phyloP scores from a whole-genome alignment of 2,888 invertebrate species.

The Lymantria monacha region DNA sequence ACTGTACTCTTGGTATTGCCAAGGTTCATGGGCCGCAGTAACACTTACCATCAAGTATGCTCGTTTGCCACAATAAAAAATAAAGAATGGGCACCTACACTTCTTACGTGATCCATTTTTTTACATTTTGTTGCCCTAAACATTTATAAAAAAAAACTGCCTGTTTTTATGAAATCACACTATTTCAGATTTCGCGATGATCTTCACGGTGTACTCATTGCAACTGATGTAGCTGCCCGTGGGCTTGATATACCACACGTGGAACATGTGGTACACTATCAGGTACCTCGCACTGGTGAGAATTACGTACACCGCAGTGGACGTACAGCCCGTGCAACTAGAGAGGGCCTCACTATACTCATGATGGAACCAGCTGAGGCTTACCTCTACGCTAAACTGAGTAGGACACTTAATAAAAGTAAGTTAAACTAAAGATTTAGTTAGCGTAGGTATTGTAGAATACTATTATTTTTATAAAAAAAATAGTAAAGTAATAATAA shows the following conservation, averaged over 20 bases:
- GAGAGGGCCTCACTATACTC: slow-evolving; percentile 94
- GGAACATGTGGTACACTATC: slow-evolving; percentile 98
- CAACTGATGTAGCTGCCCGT: slow-evolving; percentile 98
- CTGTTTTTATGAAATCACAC: too few species aligned
- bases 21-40: too few species aligned
- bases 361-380: slow-evolving; percentile 95
- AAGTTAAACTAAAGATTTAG: slow-evolving; percentile 47
- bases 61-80: too few species aligned
- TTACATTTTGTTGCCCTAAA: too few species aligned
- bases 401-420: slow-evolving; percentile 93
- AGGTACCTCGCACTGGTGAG: slow-evolving; percentile 96
- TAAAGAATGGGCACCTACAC: too few species aligned
- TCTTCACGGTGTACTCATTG: slow-evolving; percentile 88
- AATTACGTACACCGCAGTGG: slow-evolving; percentile 98
- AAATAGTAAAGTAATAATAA: too few species aligned
- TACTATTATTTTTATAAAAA: too few species aligned
- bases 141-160: too few species aligned
- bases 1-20: too few species aligned
- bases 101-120: too few species aligned
- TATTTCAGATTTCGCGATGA: slow-evolving; percentile 85
- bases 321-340: slow-evolving; percentile 94
- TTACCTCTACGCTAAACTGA: slow-evolving; percentile 89
- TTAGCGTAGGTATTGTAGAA: too few species aligned
- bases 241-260: slow-evolving; percentile 97
- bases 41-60: too few species aligned